Conservation (phyloP, 2,797 vertebrate species). For the Anguilla obscura region DNA sequence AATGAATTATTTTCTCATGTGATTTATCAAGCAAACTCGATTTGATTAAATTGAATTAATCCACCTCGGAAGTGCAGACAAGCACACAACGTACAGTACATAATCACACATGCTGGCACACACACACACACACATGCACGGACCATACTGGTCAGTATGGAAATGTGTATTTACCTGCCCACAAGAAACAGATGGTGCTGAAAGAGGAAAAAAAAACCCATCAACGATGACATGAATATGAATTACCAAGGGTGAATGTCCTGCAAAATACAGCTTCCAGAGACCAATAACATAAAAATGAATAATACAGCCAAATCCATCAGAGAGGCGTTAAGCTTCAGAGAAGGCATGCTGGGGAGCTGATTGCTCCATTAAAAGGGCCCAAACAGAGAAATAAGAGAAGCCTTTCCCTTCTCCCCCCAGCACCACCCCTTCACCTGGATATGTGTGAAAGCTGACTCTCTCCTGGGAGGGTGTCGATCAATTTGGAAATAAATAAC, state of each 20-base stretch:
- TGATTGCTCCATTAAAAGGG: conserved; percentile 46
- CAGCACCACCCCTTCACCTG: conserved; percentile 27
- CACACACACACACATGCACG: not conserved
- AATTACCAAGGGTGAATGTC: conserved; percentile 49
- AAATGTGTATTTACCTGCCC: conserved; percentile 35
- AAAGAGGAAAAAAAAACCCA: not conserved
- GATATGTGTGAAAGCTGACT: conserved; percentile 31
- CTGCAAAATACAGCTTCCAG: conserved; percentile 45
- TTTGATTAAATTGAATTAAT: not conserved
- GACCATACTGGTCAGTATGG: conserved; percentile 34
- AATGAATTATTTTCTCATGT: not conserved
- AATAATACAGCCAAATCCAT: conserved; percentile 45
- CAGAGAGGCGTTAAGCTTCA: conserved; percentile 35
- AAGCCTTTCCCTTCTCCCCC: conserved; percentile 8
- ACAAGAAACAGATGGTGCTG: conserved; percentile 5
- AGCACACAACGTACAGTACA: not conserved
- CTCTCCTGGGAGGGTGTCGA: conserved; percentile 35
- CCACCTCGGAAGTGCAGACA: not conserved
- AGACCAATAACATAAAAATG: conserved; percentile 40
- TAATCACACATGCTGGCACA: conserved; percentile 27
- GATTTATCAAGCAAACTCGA: not conserved
- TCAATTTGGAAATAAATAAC: conserved; percentile 59
- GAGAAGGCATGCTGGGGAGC: conserved; percentile 6
- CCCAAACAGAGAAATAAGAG: conserved; percentile 38
- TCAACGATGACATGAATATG: conserved; percentile 46